Evolutionary conservation across 2,888 invertebrate species (phyloP).

Genomic region (Eilema sororculum): DNA sequence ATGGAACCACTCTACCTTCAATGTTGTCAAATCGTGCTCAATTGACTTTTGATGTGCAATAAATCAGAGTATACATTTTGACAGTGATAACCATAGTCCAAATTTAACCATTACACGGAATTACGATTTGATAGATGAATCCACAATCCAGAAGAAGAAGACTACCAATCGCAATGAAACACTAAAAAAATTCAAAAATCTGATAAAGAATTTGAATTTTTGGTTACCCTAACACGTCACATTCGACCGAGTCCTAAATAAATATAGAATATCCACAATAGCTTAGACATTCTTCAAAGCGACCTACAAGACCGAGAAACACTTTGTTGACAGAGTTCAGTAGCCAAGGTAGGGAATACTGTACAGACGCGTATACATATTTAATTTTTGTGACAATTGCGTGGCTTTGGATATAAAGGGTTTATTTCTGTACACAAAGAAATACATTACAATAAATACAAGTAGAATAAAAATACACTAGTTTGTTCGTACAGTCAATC

Average conservation of each 20-base stretch:
- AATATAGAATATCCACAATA: slow-evolving; percentile 45
- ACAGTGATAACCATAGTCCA: too few relatives aligned
- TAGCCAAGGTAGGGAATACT: not conserved
- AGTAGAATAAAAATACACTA: not conserved
- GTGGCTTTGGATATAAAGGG: slow-evolving; percentile 6
- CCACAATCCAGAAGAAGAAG: too few relatives aligned
- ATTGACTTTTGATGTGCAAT: too few relatives aligned
- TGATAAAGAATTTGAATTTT: not conserved
- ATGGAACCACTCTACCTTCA: too few relatives aligned
- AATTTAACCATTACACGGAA: too few relatives aligned
- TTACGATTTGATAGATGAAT: too few relatives aligned
- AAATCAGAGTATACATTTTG: too few relatives aligned
- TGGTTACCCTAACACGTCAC: slow-evolving; percentile 28
- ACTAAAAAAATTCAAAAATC: not conserved
- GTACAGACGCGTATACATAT: slow-evolving; percentile 15
- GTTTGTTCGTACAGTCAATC: too few relatives aligned
- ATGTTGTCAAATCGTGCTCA: too few relatives aligned
- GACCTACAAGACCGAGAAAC: slow-evolving; percentile 19
- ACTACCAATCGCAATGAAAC: too few relatives aligned
- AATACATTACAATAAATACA: not conserved
- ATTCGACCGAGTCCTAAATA: slow-evolving; percentile 38
- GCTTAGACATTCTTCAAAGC: slow-evolving; percentile 36
- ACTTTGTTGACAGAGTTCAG: slow-evolving; percentile 18
- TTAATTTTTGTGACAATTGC: slow-evolving; percentile 14
- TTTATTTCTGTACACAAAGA: not conserved